Conservation (phyloP, 1,140 invertebrate genomes). For the Scaptomyza pallida region DNA sequence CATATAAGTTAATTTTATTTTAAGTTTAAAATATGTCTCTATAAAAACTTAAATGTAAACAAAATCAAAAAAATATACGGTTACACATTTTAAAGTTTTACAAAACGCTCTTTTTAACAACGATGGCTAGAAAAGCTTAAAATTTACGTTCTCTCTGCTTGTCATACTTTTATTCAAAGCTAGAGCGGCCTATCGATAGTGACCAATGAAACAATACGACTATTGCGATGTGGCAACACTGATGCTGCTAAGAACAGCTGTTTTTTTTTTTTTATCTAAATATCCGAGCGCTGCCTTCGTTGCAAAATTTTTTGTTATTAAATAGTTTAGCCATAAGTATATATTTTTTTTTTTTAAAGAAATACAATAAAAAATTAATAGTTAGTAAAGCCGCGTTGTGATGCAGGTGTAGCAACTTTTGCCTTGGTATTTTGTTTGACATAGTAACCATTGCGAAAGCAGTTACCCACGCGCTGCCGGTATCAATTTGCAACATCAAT, state of each 20-base stretch:
- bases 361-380: background rate
- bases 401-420: constrained; percentile 49
- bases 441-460: constrained; percentile 51
- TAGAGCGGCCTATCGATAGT: background rate
- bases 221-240: constrained; percentile 1
- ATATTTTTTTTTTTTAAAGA: background rate
- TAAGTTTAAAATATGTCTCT: background rate
- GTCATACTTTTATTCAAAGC: no score
- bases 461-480: constrained; percentile 33
- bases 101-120: no score
- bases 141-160: no score
- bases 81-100: no score
- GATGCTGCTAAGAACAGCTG: constrained; percentile 4
- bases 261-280: constrained; percentile 1
- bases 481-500: constrained; percentile 19
- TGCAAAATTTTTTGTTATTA: constrained; percentile 1
- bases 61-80: no score
- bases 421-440: constrained; percentile 59
- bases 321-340: background rate
- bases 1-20: background rate
- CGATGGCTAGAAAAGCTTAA: no score
- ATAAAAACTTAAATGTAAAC: no score
- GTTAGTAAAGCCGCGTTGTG: background rate
- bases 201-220: background rate
- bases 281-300: constrained; percentile 15